Evolutionary conservation across 1,140 invertebrate species (phyloP).

Genomic region (Calliphora vicina): DNA sequence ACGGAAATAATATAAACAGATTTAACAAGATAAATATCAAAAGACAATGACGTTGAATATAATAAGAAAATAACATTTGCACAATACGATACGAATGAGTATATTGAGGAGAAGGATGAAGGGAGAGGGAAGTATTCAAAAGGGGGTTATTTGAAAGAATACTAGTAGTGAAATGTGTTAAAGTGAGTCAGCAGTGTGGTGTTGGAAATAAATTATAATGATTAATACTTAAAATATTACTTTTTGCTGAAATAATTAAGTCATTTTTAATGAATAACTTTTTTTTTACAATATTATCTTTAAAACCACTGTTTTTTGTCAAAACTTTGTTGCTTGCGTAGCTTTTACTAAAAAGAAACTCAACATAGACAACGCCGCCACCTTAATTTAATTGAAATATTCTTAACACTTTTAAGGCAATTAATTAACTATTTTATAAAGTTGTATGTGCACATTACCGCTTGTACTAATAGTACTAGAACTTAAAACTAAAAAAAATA

Average conservation of each 20-base stretch:
- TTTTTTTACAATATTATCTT: not conserved
- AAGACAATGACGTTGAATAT: constrained; percentile 25
- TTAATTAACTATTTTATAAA: not conserved
- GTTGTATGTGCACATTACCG: not conserved
- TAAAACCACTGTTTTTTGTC: not conserved
- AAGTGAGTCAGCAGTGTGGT: constrained; percentile 27
- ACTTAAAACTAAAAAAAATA: not conserved
- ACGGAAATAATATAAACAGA: not conserved
- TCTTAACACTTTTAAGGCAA: not conserved
- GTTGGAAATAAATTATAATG: not conserved
- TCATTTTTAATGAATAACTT: not conserved
- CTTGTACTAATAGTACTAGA: not conserved
- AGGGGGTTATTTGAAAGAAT: constrained; percentile 12
- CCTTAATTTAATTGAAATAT: not conserved
- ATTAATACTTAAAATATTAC: not conserved
- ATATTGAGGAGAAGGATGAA: not conserved
- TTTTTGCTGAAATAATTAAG: not conserved
- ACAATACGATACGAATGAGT: not conserved
- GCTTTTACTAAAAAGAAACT: not conserved
- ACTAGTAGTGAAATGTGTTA: not conserved
- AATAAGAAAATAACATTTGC: not conserved
- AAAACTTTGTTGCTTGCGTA: constrained; percentile 15
- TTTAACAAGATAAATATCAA: not conserved
- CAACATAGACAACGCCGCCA: constrained; percentile 22
- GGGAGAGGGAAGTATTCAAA: not conserved